Base-by-base conservation (phyloP, 2,113 vertebrate genomes). In the Callipepla californica region DNA sequence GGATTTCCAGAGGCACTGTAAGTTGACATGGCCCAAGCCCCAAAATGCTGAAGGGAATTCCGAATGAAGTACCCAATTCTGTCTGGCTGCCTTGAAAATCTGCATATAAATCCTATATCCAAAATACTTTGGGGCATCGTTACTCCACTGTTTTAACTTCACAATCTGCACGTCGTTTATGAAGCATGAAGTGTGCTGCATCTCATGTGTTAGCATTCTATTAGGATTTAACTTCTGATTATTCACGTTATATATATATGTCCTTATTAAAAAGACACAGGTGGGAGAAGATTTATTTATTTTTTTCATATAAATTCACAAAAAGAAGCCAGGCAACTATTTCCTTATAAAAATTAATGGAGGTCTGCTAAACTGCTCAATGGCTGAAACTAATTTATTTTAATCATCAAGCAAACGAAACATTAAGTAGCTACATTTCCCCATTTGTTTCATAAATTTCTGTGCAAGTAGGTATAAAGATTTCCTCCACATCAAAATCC, bases 391-490 rank as follows among this genome's bases (percentile, higher is more conserved):
- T 62, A 80, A 90, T 93, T 93, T 84, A 23, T 72, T 91, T 78
- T 86, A 92, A 95, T 92, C 82, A 84, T 58, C 53, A 84, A 84
- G 90, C 36, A 91, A 84, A 95, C 94, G 58, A 83, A 95, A 93
- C 78, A 94, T 76, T 90, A 90, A 90, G 90, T 91, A 89, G n/a
- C 18, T 23, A 34, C 5, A 91, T 81, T 91, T 85, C 36, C 53
- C 89, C 80, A 42, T 79, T 87, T 74, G 82, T 65, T 85, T 94
- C 36, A 82, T 85, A 69, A 58, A 82, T 76, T 85, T 91, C 65
- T 84, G 40, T 83, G 61, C 38, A 77, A 85, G 61, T 23, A 72
- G 61, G 72, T 93, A 91, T 77, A 57, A 85, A 44, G 70, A 86
- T 85, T 88, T 87, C 89, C 61, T 76, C 87, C 68, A 12, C 32